Percentiles rank a stretch among this genome's conserved stretches.
These are phyloP conservation scores for Pogonognathellus flavescens DNA, from an alignment of 1,140 invertebrate genomes.

Conservation along the genomic window DNA sequence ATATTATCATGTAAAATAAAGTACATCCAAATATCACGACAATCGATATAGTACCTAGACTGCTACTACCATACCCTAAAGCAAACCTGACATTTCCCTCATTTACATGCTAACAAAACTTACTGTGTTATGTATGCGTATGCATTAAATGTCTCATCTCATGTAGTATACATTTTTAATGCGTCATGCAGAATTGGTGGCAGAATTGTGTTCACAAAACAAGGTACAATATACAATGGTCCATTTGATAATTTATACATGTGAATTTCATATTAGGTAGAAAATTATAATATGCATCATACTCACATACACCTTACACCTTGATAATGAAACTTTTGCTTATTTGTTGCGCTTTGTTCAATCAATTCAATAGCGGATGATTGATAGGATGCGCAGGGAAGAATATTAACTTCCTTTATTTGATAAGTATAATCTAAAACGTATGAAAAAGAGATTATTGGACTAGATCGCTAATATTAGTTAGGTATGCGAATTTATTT, in stretches of 20 bases:
- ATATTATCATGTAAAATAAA: no score
- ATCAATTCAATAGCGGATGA: background rate
- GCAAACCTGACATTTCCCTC: no score
- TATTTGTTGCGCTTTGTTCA: background rate
- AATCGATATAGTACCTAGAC: no score
- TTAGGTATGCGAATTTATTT: background rate
- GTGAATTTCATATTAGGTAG: background rate
- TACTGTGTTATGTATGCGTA: no score
- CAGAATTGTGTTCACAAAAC: no score
- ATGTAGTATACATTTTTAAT: no score
- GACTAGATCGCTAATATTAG: background rate
- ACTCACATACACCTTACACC: background rate
- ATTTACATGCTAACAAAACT: no score
- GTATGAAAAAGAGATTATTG: background rate
- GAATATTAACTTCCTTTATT: slow-evolving; percentile 47
- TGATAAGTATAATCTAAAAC: slow-evolving; percentile 14
- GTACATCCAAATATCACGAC: no score
- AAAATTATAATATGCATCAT: background rate
- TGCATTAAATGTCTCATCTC: no score
- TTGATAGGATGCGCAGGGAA: slow-evolving; percentile 34
- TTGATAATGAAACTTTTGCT: slow-evolving; percentile 12
- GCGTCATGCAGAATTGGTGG: no score
- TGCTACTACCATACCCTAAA: no score
- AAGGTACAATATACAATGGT: no score
- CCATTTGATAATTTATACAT: background rate